These are phyloP conservation scores for Rhopilema esculentum DNA, from an alignment of 30 jellyfish, hydroid and myxozoan species.

Conservation along the genomic window DNA sequence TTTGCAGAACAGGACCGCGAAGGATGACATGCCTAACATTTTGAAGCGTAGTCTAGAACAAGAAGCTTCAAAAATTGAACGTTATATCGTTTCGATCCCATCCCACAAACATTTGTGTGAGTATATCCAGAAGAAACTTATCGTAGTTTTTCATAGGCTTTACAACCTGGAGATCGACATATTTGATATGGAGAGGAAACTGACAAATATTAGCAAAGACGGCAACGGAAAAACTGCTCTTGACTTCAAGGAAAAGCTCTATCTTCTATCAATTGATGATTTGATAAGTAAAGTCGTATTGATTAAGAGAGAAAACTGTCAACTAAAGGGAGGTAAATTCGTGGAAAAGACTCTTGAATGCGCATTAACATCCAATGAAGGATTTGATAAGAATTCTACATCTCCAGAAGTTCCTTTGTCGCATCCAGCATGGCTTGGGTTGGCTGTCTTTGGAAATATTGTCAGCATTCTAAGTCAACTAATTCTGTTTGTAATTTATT, in stretches of 20 bases:
- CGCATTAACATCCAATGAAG: not conserved
- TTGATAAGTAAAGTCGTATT: conserved; percentile 8
- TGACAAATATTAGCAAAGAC: not conserved
- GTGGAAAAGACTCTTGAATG: conserved; percentile 17
- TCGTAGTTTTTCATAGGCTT: not conserved
- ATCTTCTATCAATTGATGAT: conserved; percentile 14
- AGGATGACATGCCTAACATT: not conserved
- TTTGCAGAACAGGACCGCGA: not conserved
- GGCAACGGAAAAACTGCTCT: not conserved
- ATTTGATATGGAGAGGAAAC: not conserved
- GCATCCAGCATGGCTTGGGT: not conserved
- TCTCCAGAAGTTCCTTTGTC: not conserved
- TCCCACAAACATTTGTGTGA: conserved; percentile 21
- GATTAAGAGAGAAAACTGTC: conserved; percentile 6
- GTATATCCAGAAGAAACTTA: conserved; percentile 25
- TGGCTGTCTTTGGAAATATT: conserved; percentile 25
- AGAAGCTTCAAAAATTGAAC: not conserved
- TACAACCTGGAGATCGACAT: not conserved
- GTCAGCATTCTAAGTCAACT: conserved; percentile 26
- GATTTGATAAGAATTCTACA: not conserved
- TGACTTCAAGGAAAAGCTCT: not conserved
- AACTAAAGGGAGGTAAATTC: not conserved
- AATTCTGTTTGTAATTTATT: conserved; percentile 4
- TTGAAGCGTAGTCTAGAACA: not conserved
- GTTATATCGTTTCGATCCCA: not conserved